Base-by-base conservation (phyloP, 53 echinoderm and acorn worm genomes). In the Apostichopus leukothele region DNA sequence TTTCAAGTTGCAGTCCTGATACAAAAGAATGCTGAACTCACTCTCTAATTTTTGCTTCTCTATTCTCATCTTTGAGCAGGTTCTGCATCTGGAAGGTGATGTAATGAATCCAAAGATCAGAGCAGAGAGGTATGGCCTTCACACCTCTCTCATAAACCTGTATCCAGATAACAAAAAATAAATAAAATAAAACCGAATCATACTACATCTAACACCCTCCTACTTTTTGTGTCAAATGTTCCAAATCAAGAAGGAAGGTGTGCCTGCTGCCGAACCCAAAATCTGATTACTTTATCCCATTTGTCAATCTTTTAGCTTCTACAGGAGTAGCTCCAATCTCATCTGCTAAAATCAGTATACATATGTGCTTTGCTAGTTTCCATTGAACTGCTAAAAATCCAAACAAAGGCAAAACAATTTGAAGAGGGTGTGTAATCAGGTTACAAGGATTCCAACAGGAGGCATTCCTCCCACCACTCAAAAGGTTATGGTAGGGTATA, bases 31-130 rank as follows among this genome's bases (percentile, higher is more conserved):
- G 57, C 81, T 39, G 39, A 39, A 39, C 39, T 39, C 87, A 97
- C 98, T 76, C 91, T 92, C 98, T 95, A 50, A 98, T 80, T 71
- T 86, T 94, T 4, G 95, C 95, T 4, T 90, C 63, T 50, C 73
- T 83, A 2, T 90, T 90, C 18, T 93, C 92, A 73, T 94, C 89
- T 4, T 88, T 52, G 11, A 91, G 57, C n/a, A 90, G 84, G 4
- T 89, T 90, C 80, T 93, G 89, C 74, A 88, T 88, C 1, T 76
- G 77, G 74, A 95, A 94, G 84, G 93, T 95, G 90, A 98, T 92
- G 87, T 90, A 96, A 89, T 98, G 95, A 57, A 98, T 90, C 98
- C 98, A 98, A 60, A 98, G 92, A 77, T 98, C 98, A 1, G 88
- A 60, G 75, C 98, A 95, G 55, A 96, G 91, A 16, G 95, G 91